Evolutionary conservation across 2,797 vertebrate species (phyloP), one percentile per base, ranked within the genome.

Genomic region (Tapirus indicus): DNA sequence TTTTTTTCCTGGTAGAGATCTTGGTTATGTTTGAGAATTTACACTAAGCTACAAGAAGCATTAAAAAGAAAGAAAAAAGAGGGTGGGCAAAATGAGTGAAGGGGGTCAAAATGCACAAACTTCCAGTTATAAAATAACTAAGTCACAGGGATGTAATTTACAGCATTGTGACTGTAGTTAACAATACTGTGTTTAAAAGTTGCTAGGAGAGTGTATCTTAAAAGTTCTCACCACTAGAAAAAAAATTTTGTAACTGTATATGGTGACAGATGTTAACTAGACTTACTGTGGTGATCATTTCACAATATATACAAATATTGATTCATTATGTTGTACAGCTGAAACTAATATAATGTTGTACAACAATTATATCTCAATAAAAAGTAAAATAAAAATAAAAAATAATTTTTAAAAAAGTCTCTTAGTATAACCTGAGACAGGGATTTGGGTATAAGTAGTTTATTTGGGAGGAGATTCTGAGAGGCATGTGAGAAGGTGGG

Each of bases 11-110:
- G 6, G 32, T 18, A 80, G 49, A 78, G 32, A 56, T 69, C 21
- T 92, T 71, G 32, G 32, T 49, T 86, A 18, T 47, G 38, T 71
- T 69, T 80, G 62, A 72, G 38, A 91, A 87, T 71, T 64, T 71
- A 52, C 7, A 16, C 62, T 83, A 78, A 11, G 71, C 27, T 60
- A 47, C n/a, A 38, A 52, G 80, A 32, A 90, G 5, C 62, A 71
- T 72, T 35, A 10, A 54, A 60, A 62, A 62, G 68, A 88, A 44
- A 47, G n/a, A 41, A 56, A 56, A 72, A 41, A 8, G 38, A 83
- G 38, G 52, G 17, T 71, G 35, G 35, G 35, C 18, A 32, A 23
- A 32, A 72, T 23, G 25, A 13, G 12, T 32, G 18, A 23, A 27
- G 12, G 52, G 8, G 0, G 35, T 41, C 52, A 21, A 29, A 86